phyloP scores from a whole-genome alignment of 2,113 vertebrate genomes.

The Motacilla alba region DNA sequence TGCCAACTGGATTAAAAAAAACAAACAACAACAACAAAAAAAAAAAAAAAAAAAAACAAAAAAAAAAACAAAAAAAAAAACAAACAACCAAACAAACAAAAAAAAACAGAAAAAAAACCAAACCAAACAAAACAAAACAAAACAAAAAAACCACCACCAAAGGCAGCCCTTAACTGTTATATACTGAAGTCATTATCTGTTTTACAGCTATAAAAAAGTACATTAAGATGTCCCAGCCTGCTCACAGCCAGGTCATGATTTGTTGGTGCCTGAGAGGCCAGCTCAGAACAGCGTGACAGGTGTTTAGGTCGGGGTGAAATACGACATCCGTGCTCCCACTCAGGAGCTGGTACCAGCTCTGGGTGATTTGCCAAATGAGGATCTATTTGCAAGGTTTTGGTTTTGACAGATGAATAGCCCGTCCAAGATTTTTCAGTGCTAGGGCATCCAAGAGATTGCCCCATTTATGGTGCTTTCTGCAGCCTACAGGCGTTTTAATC shows the following conservation, averaged over 20 bases:
- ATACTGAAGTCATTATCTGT: slow-evolving; percentile 19
- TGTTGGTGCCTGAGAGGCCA: slow-evolving; percentile 16
- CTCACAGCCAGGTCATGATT: not conserved
- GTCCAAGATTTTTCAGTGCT: not conserved
- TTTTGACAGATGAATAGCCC: not conserved
- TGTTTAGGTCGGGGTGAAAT: slow-evolving; percentile 35
- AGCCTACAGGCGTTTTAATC: slow-evolving; percentile 8
- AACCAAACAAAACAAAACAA: not conserved
- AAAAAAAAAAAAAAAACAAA: not conserved
- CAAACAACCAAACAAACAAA: not conserved
- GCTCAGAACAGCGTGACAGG: not conserved
- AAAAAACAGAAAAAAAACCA: not conserved
- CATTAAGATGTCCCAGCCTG: not conserved
- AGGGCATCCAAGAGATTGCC: not conserved
- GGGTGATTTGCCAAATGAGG: slow-evolving; percentile 1
- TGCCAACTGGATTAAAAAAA: not conserved
- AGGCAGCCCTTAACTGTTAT: not conserved
- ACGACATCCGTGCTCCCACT: not conserved
- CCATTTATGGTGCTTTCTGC: not conserved
- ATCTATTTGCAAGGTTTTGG: not conserved
- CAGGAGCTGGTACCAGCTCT: slow-evolving; percentile 4
- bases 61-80: not conserved
- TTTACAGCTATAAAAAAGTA: slow-evolving; percentile 15
- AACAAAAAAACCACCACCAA: too few relatives aligned
- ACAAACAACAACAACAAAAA: not conserved